Percentiles rank a stretch among this genome's conserved stretches.
Evolutionary conservation across 2,113 vertebrate species (phyloP).

Genomic region (Otis tarda): DNA sequence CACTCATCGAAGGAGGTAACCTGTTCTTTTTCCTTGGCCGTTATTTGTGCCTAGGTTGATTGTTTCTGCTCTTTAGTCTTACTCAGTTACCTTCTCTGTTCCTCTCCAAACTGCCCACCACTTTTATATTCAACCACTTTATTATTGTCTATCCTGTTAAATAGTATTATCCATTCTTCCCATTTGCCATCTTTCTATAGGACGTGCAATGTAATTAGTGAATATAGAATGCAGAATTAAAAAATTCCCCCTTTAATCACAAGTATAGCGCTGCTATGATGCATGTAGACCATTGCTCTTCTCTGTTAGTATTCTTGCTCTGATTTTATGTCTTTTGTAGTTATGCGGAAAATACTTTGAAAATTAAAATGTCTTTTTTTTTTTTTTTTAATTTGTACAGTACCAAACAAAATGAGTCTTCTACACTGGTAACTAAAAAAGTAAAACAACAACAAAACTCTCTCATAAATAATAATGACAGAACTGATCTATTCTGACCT

Average conservation of each 20-base stretch:
- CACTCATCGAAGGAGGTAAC: not conserved
- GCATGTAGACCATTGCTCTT: not conserved
- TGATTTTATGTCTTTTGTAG: not conserved
- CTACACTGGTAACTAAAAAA: not conserved
- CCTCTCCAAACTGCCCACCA: not conserved
- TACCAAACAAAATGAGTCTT: not conserved
- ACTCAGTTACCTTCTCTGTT: not conserved
- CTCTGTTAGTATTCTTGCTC: accelerated
- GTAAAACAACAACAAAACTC: not conserved
- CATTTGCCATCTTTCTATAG: not conserved
- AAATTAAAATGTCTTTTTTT: not conserved
- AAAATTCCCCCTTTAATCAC: not conserved
- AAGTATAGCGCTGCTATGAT: not conserved
- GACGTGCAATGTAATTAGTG: not conserved
- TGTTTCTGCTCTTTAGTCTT: not conserved
- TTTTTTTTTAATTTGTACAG: not conserved
- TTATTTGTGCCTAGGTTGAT: not conserved
- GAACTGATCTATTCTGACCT: not conserved
- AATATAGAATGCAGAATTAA: not conserved
- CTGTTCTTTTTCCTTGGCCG: not conserved
- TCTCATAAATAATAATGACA: not conserved
- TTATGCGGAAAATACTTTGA: not conserved
- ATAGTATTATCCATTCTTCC: not conserved
- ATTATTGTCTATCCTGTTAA: not conserved
- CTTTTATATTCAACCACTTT: not conserved